Evolutionary conservation across 2,888 invertebrate species (phyloP), one percentile per base, ranked within the genome.

Genomic region (Sinotaia quadrata): DNA sequence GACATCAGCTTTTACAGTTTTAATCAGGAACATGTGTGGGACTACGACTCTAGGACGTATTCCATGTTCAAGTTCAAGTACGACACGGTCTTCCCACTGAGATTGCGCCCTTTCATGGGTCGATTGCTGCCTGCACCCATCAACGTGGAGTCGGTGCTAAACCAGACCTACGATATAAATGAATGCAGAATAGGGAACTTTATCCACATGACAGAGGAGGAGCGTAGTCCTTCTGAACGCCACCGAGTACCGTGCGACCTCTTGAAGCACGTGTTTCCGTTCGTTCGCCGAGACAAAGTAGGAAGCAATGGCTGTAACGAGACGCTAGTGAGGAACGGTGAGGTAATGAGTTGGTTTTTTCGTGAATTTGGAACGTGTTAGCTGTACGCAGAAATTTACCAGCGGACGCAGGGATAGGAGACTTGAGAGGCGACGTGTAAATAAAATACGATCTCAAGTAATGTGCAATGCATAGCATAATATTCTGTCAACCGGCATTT

Each of bases 1-100:
- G n/a, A n/a, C n/a, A n/a, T n/a, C n/a, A n/a, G n/a, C n/a, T n/a
- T 75, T 58, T 75, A 67, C 65, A n/a, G 51, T 4, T 72, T 72
- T 31, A 74, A 72, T 44, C 10, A 37, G 12, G 70, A 66, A 8
- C 72, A 72, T 24, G 72, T 75, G 24, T 74, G 72, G 74, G 76
- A 76, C 51, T 24, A 33, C 18, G 71, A 71, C 18, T 41, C 69
- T 18, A 18, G 21, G 15, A 73, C 59, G 27, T 44, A 27, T 3
- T 31, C 49, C 7, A 34, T n/a, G 4, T 72, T 61, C 52, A 47
- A 58, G 41, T 76, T 67, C 52, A 33, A 47, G 2, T 73, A 71
- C 37, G 10, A 18, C 18, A 33, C 59, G 24, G 59, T 76, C 5
- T 76, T 76, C 36, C 76, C 76, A 10, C 36, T 73, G 54, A 54